Conservation (phyloP, 2,888 invertebrate genomes). For the Cacoxenus indagator region DNA sequence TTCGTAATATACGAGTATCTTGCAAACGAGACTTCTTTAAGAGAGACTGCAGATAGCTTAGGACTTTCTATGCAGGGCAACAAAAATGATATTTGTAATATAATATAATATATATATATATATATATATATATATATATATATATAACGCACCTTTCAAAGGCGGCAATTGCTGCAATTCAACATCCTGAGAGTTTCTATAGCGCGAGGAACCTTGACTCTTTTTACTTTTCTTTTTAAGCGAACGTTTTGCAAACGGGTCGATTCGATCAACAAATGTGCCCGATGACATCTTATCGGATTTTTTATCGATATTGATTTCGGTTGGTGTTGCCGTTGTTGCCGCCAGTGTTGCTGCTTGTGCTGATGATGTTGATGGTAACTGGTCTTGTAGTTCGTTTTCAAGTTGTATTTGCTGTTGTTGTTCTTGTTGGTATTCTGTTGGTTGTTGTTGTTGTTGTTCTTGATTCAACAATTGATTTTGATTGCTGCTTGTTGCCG, state of each 20-base stretch:
- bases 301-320: conserved; percentile 54
- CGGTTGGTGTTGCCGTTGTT: conserved; percentile 53
- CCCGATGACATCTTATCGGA: conserved; percentile 76
- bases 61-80: no score
- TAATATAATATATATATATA: no score
- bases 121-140: background rate
- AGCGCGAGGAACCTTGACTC: conserved; percentile 98
- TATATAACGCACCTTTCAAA: conserved; percentile 86
- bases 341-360: conserved; percentile 61
- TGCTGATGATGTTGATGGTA: background rate
- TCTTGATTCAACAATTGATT: conserved; percentile 18
- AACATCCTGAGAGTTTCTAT: conserved; percentile 97
- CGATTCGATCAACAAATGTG: conserved; percentile 98
- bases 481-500: conserved; percentile 26
- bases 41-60: no score
- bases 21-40: no score
- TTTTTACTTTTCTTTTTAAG: conserved; percentile 98
- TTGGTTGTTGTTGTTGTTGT: background rate
- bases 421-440: background rate
- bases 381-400: no score
- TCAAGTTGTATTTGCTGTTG: background rate
- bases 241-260: conserved; percentile 98
- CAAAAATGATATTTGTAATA: no score
- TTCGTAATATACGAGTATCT: no score
- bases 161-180: conserved; percentile 96